Conservation (phyloP, 2,113 vertebrate species). For the Saguinus midas region DNA sequence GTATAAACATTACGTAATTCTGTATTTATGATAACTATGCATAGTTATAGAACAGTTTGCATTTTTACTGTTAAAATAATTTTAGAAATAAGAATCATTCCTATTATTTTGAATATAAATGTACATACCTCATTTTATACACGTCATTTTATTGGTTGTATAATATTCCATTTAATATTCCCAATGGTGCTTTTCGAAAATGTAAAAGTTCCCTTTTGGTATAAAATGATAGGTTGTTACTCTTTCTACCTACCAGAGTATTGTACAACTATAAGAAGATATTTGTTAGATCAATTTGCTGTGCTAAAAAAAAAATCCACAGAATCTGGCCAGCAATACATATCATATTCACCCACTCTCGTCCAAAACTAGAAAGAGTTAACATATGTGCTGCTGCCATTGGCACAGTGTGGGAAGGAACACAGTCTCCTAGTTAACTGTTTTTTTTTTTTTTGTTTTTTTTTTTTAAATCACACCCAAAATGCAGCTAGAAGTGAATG, state of each 20-base stretch:
- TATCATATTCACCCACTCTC: slow-evolving; percentile 26
- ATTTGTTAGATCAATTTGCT: background rate
- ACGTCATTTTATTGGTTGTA: background rate
- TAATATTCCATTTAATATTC: background rate
- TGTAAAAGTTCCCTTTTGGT: background rate
- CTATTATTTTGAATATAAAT: background rate
- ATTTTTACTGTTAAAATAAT: background rate
- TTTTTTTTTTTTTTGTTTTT: slow-evolving; percentile 64
- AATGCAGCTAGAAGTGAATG: slow-evolving; percentile 20
- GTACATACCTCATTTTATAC: background rate
- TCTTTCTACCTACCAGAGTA: background rate
- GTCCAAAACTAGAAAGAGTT: slow-evolving; percentile 67
- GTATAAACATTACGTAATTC: background rate
- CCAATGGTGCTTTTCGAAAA: background rate
- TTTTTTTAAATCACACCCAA: slow-evolving; percentile 47
- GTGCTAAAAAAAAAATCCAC: background rate
- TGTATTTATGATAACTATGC: background rate
- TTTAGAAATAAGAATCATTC: background rate
- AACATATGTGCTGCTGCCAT: slow-evolving; percentile 43
- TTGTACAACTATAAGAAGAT: background rate
- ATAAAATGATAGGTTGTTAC: background rate
- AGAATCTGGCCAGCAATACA: background rate
- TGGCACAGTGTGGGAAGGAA: slow-evolving; percentile 50
- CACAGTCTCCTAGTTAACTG: slow-evolving; percentile 1
- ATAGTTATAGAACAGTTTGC: background rate